Evolutionary conservation across 2,888 invertebrate genomes (phyloP), one percentile per base, ranked within the genome.

Genomic region (Cyaniris semiargus): DNA sequence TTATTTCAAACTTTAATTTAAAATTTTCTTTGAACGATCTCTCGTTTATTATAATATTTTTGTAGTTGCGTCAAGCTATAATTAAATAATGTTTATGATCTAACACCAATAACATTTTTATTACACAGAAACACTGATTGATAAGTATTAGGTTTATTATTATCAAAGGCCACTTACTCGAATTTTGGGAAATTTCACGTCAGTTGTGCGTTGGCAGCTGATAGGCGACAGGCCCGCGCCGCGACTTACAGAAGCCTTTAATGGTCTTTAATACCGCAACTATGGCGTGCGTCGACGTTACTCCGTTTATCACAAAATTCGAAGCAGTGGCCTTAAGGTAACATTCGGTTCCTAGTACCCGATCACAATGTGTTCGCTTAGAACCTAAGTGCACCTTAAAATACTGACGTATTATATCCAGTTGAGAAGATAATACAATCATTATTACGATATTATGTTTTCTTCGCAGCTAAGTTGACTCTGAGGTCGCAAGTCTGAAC

Each of bases 41-140:
- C 1, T 58, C 8, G 58, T 58, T 58, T 27, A 1, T 23, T 23
- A 4, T 4, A 21, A 21, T 5, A 23, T 66, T 66, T 66, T 1
- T 66, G 4, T 27, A 66, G 13, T 15, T 66, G 27, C 27, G 27
- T 31, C 66, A 31, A 66, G 66, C 66, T 66, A 66, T 31, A 31
- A 18, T 66, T 27, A 66, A 66, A 66, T 27, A 60, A 60, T 21
- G 23, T 66, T 66, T 31, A 66, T 66, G 66, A 66, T 66, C 66
- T 66, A 66, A 66, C 66, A 66, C 66, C 66, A 31, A 66, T 66
- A 66, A 66, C 66, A 66, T 66, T 66, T 66, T 13, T 15, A 66
- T 66, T 66, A 66, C 66, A 66, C 66, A 66, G 66, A 66, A 66
- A 66, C 27, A 66, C 66, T 66, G 66, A 66, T 66, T 27, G 66